Conservation (phyloP, 2,797 vertebrate species). For the Trematomus bernacchii region DNA sequence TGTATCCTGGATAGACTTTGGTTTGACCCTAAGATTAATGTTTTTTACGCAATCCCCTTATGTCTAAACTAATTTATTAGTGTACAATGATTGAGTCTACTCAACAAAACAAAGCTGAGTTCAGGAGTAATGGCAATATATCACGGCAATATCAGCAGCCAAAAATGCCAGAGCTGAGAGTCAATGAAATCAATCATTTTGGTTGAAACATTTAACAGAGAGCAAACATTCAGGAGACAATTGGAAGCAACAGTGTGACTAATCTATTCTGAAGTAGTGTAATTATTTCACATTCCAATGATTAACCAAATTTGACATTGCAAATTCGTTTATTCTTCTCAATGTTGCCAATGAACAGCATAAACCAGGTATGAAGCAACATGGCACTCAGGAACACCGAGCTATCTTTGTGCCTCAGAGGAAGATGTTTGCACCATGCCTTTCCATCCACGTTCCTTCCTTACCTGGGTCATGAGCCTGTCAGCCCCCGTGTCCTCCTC, state of each 20-base stretch:
- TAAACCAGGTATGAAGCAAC: neutral
- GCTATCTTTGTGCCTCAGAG: slow-evolving; percentile 11
- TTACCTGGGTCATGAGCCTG: slow-evolving; percentile 96
- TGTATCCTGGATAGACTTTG: neutral
- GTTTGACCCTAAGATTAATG: neutral
- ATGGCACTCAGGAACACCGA: neutral
- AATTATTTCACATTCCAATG: neutral
- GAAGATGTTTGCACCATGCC: neutral
- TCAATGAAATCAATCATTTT: slow-evolving; percentile 71
- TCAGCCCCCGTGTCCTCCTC: slow-evolving; percentile 97
- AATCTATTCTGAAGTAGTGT: slow-evolving; percentile 21
- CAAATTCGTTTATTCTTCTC: neutral
- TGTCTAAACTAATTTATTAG: neutral
- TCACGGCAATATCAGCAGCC: slow-evolving; percentile 6
- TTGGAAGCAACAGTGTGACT: slow-evolving; percentile 30
- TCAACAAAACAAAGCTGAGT: neutral
- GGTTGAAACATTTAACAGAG: slow-evolving; percentile 77
- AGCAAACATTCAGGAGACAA: slow-evolving; percentile 63
- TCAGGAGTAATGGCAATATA: slow-evolving; percentile 2
- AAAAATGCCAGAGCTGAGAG: slow-evolving; percentile 38
- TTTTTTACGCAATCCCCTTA: slow-evolving; percentile 9
- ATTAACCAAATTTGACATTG: neutral
- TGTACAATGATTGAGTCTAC: neutral
- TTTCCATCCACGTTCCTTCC: slow-evolving; percentile 12
- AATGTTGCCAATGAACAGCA: neutral